A percentile compares a stretch with the other conserved stretches of the same genome.
phyloP scores from a whole-genome alignment of 2,888 invertebrate genomes.

The Omphaloscelis lunosa region DNA sequence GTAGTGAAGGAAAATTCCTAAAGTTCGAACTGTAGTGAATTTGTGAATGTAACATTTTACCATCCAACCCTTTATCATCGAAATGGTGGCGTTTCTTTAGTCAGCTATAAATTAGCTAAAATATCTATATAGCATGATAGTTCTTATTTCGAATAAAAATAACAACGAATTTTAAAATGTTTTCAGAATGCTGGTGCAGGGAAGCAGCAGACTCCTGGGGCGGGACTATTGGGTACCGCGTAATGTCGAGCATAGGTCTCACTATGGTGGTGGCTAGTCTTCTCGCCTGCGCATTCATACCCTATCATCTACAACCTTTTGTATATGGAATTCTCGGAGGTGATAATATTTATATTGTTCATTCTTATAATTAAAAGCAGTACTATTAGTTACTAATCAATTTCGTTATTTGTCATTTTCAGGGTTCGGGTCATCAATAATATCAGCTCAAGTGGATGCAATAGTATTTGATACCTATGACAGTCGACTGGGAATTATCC shows the following conservation, averaged over 20 bases:
- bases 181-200: constrained; percentile 88
- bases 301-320: constrained; percentile 78
- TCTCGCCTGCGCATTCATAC: constrained; percentile 79
- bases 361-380: constrained; percentile 54
- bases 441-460: constrained; percentile 88
- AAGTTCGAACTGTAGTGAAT: not conserved
- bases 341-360: constrained; percentile 54
- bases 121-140: not conserved
- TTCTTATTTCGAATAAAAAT: not conserved
- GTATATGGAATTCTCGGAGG: constrained; percentile 85
- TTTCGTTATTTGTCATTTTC: constrained; percentile 33
- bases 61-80: not conserved
- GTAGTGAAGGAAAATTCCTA: not conserved
- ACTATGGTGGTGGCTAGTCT: constrained; percentile 78
- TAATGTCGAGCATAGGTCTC: constrained; percentile 83
- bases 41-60: not conserved
- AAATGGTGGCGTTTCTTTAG: not conserved
- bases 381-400: not conserved
- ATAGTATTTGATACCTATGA: constrained; percentile 88
- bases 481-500: constrained; percentile 80
- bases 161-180: not conserved
- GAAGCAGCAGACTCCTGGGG: constrained; percentile 89
- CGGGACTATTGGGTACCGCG: constrained; percentile 81
- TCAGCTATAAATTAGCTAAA: not conserved
- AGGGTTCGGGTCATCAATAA: constrained; percentile 87